Evolutionary conservation across 2,113 vertebrate species (phyloP), one percentile per base, ranked within the genome.

Genomic region (Otocyon megalotis): DNA sequence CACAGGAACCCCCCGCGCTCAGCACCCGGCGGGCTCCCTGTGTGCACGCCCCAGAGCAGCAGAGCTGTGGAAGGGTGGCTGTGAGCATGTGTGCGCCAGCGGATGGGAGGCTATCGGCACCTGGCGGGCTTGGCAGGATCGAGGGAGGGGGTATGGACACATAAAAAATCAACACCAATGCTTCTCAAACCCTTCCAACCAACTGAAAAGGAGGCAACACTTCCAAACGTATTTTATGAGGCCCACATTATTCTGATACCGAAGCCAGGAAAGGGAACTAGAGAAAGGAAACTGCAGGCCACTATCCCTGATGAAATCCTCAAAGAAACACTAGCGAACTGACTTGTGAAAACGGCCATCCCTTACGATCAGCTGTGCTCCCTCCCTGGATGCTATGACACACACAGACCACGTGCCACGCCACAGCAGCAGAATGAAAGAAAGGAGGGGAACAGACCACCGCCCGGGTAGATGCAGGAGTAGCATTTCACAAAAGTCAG

Each of bases 1-100:
- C 30, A n/a, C 37, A 26, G 56, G 56, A 26, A 32, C 88, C 20
- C 56, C 43, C 58, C 17, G 0, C 4, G 1, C 74, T 26, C 30
- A 17, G 4, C 16, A 0, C 28, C 22, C 3, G 22, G 58, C 43
- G n/a, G 0, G 5, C 1, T 8, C 9, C 54, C 54, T 1, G 8
- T 4, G 56, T 1, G 19, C 14, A 15, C 37, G n/a, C 2, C 37
- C 56, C 1, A 28, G 22, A 11, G 85, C n/a, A 15, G 8, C 32
- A 7, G 11, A 15, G 85, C 24, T 11, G 4, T 3, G 69, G 65
- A 56, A 37, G 37, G 85, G 35, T 2, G 14, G 2, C 24, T 20
- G 13, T 54, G 84, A 26, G 84, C 50, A 43, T 43, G 43, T 43
- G 43, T 8, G 43, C 43, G 43, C 43, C 43, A 43, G 43, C 43